A percentile compares a stretch with the other conserved stretches of the same genome.
Evolutionary conservation across 2,113 vertebrate species (phyloP).

Genomic region (Sylvia atricapilla): DNA sequence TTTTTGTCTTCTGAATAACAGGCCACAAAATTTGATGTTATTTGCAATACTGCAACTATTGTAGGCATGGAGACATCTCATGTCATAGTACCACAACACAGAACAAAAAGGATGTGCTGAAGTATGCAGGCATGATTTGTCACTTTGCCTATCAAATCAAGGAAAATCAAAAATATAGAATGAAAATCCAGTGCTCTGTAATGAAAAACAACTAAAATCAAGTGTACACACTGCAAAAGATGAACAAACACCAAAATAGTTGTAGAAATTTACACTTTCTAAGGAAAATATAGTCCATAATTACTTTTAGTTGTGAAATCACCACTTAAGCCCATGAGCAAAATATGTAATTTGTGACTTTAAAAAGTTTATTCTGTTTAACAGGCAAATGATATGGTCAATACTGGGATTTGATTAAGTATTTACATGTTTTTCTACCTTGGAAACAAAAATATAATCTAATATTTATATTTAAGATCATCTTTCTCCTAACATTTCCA

Average conservation of each 20-base stretch:
- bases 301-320: neutral
- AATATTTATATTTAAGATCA: neutral
- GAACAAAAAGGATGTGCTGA: neutral
- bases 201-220: neutral
- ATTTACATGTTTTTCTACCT: neutral
- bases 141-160: neutral
- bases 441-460: neutral
- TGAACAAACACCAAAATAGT: fast-evolving
- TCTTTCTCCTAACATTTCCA: neutral
- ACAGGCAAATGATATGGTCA: neutral
- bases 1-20: neutral
- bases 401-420: neutral
- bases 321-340: neutral
- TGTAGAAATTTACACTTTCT: neutral
- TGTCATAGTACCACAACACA: neutral
- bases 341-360: neutral
- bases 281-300: neutral
- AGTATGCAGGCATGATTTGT: neutral
- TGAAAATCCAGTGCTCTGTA: neutral
- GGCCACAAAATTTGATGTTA: neutral
- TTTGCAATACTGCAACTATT: neutral
- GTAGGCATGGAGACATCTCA: neutral
- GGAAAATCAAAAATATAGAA: neutral
- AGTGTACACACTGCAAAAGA: neutral
- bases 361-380: neutral